A percentile compares a stretch with the other conserved stretches of the same genome.
These are phyloP conservation scores for Drosophila pseudotalamancana DNA, from an alignment of 2,888 invertebrate genomes.

Conservation along the genomic window DNA sequence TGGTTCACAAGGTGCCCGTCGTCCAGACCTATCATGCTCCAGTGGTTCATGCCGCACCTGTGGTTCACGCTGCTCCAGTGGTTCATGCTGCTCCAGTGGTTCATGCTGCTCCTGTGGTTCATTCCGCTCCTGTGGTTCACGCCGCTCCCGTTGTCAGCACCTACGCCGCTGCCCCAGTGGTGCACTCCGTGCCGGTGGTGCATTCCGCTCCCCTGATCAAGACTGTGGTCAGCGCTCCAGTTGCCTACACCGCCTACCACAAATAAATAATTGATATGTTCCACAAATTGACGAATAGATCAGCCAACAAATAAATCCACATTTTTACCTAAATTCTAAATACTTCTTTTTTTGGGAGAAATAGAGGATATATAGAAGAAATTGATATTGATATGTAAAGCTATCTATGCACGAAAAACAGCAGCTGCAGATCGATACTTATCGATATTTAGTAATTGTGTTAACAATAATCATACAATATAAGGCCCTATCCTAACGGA, in stretches of 20 bases:
- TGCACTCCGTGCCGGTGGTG: conserved; percentile 47
- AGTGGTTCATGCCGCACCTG: conserved; percentile 44
- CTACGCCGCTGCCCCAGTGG: conserved; percentile 52
- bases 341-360: fast-evolving
- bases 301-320: conserved; percentile 7
- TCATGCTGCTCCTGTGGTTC: conserved; percentile 54
- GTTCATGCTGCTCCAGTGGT: conserved; percentile 46
- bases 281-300: background rate
- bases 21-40: conserved; percentile 48
- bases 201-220: conserved; percentile 64
- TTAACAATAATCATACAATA: too few relatives aligned
- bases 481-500: too few relatives aligned
- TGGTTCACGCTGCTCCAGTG: conserved; percentile 51
- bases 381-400: too few relatives aligned
- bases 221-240: conserved; percentile 46
- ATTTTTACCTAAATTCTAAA: too few relatives aligned
- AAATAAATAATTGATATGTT: conserved; percentile 40
- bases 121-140: conserved; percentile 65
- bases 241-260: conserved; percentile 64
- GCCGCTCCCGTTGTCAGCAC: conserved; percentile 52
- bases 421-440: too few relatives aligned
- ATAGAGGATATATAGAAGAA: background rate
- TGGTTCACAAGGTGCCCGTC: conserved; percentile 84
- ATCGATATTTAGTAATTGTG: too few relatives aligned
- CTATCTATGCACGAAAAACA: too few relatives aligned